Conservation (phyloP, 2,888 invertebrate genomes). For the Rhagonycha lutea region DNA sequence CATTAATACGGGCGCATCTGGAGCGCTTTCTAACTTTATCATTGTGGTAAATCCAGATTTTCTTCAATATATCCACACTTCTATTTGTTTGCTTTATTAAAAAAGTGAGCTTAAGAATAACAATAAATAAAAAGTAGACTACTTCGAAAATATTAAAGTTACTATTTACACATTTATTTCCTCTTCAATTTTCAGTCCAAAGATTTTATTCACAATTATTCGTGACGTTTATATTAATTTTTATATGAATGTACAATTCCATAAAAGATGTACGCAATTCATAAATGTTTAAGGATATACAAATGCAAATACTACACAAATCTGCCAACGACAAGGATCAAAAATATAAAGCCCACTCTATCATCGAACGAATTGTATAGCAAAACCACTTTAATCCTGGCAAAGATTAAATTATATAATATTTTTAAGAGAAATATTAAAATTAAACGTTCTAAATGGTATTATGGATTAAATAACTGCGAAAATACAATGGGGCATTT, state of each 20-base stretch:
- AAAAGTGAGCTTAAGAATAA: neutral
- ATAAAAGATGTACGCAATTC: neutral
- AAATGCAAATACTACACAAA: neutral
- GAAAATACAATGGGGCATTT: neutral
- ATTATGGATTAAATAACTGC: neutral
- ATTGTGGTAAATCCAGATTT: neutral
- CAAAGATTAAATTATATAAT: neutral
- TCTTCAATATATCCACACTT: neutral
- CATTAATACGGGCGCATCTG: neutral
- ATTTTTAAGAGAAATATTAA: neutral
- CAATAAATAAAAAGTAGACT: neutral
- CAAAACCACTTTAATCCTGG: neutral
- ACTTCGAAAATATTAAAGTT: neutral
- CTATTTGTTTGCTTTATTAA: neutral
- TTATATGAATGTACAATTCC: neutral
- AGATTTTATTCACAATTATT: neutral
- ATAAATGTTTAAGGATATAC: neutral
- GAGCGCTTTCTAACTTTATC: neutral
- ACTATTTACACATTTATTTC: neutral
- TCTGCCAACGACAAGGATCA: neutral
- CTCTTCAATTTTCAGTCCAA: neutral
- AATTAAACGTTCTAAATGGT: neutral
- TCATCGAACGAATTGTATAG: neutral
- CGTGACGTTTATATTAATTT: neutral
- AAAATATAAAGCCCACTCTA: neutral